A percentile compares a stretch with the other conserved stretches of the same genome.
Evolutionary conservation across 1,140 invertebrate genomes (phyloP).

Genomic region (Lordiphosa stackelbergi): DNA sequence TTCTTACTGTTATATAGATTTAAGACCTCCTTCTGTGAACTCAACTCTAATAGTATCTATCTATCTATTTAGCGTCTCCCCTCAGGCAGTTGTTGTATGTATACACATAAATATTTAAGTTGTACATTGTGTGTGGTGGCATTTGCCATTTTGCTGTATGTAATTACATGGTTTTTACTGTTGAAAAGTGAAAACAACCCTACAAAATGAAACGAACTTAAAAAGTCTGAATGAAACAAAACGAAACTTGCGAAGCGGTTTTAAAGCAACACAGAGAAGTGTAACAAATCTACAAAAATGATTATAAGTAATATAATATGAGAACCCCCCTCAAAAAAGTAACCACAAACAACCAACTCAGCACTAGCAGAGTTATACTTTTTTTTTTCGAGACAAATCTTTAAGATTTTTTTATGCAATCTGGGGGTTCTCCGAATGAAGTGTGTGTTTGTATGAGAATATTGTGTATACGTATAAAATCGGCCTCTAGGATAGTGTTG

Average conservation of each 20-base stretch:
- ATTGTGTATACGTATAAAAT: conserved; percentile 6
- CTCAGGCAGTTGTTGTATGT: conserved; percentile 58
- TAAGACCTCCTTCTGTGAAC: conserved; percentile 2
- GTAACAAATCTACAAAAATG: conserved; percentile 43
- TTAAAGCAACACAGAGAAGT: conserved; percentile 51
- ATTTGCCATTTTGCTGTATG: conserved; percentile 26
- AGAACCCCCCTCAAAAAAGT: background rate
- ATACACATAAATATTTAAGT: conserved; percentile 10
- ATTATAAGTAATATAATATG: conserved; percentile 34
- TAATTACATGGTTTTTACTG: conserved; percentile 60
- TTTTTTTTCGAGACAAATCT: background rate
- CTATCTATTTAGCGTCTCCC: conserved; percentile 17
- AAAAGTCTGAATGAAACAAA: conserved; percentile 67
- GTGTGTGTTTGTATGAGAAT: conserved; percentile 1
- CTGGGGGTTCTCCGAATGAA: background rate
- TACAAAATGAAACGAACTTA: conserved; percentile 72
- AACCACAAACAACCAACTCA: conserved; percentile 2
- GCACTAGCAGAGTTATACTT: background rate
- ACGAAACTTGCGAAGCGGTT: conserved; percentile 68
- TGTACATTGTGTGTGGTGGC: conserved; percentile 1
- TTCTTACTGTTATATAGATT: no score
- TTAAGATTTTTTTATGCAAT: background rate
- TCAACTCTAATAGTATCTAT: conserved; percentile 4
- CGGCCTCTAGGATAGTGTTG: background rate
- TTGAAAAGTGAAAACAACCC: conserved; percentile 52